Evolutionary conservation across 2,797 vertebrate genomes (phyloP).

Genomic region (Schizothorax lantsangensis): DNA sequence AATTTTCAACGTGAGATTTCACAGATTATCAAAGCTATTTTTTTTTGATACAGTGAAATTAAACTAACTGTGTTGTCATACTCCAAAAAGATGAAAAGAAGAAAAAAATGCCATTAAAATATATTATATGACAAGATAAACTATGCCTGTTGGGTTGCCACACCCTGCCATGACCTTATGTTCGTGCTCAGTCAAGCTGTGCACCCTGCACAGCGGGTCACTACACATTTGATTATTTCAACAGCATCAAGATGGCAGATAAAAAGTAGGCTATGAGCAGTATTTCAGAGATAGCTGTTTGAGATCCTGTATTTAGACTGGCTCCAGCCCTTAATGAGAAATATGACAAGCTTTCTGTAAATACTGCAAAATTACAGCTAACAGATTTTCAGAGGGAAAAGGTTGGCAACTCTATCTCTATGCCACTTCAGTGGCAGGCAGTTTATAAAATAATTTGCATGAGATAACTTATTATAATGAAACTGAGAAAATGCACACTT

Average conservation of each 20-base stretch:
- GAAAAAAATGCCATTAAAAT: neutral
- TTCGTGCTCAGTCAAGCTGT: neutral
- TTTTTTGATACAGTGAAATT: neutral
- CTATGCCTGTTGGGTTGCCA: neutral
- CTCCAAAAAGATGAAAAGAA: neutral
- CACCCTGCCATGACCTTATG: neutral
- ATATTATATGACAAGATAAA: neutral
- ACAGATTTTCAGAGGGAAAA: neutral
- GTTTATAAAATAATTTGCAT: neutral
- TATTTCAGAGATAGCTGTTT: neutral
- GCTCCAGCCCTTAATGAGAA: neutral
- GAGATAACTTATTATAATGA: neutral
- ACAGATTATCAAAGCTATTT: neutral
- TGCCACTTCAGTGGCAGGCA: neutral
- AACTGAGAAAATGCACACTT: neutral
- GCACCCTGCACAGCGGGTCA: neutral
- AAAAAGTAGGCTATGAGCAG: neutral
- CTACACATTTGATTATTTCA: conserved; percentile 5
- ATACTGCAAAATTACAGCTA: neutral
- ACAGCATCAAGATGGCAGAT: neutral
- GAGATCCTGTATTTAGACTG: neutral
- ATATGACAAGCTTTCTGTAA: neutral
- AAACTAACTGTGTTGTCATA: neutral
- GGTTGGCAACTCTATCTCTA: neutral
- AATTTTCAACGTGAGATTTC: neutral